Conservation (phyloP, 1,140 invertebrate genomes). For the Eupristina koningsbergeri region DNA sequence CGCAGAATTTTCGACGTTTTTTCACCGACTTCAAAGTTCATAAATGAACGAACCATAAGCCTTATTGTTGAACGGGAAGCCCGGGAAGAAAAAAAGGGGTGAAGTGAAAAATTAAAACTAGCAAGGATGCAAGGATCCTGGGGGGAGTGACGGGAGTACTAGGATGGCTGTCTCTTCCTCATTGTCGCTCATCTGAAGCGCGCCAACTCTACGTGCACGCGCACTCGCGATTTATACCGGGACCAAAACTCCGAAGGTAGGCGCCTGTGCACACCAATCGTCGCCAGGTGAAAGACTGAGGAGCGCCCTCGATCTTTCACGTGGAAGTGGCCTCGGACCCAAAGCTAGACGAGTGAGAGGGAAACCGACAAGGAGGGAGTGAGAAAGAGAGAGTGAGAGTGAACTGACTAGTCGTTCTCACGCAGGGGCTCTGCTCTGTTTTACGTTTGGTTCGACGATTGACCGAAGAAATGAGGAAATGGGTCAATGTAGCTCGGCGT, state of each 20-base stretch:
- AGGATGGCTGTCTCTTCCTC: neutral
- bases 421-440: too few relatives aligned
- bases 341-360: constrained; percentile 33
- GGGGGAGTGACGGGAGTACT: too few relatives aligned
- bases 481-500: constrained; percentile 13
- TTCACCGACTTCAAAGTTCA: too few relatives aligned
- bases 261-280: constrained; percentile 54
- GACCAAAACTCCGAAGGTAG: neutral
- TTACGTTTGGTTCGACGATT: neutral
- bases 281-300: constrained; percentile 70
- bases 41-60: too few relatives aligned
- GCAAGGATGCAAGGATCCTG: too few relatives aligned
- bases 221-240: neutral
- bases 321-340: neutral
- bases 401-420: neutral
- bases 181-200: neutral
- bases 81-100: too few relatives aligned
- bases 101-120: too few relatives aligned
- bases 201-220: neutral
- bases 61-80: too few relatives aligned
- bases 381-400: neutral
- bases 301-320: constrained; percentile 56
- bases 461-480: constrained; percentile 30
- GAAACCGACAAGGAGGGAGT: constrained; percentile 4
- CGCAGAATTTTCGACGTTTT: too few relatives aligned